Evolutionary conservation across 2,797 vertebrate genomes (phyloP), one percentile per base, ranked within the genome.

Genomic region (Vireo griseus): DNA sequence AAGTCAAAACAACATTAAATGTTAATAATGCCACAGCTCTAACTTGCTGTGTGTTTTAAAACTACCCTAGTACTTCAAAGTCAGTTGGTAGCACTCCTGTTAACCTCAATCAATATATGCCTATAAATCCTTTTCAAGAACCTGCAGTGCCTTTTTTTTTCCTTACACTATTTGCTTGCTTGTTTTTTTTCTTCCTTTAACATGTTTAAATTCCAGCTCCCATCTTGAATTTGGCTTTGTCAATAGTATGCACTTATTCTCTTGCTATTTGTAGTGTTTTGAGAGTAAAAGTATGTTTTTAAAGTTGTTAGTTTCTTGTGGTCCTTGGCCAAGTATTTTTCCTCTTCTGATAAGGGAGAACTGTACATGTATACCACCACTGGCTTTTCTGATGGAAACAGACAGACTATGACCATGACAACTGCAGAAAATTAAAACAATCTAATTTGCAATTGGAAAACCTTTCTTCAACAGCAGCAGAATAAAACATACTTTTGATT

Each of bases 341-440:
- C 16, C 51, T 88, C 74, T 85, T 63, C 50, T 86, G 14, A 9
- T 77, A 66, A 79, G 26, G n/a, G 55, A 39, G 45, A 82, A 31
- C 33, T 45, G 19, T 57, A 42, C 4, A 6, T 87, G 76, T 95
- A 72, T 98, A 96, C 94, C 97, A 97, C 94, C 95, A 92, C 76
- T 96, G 93, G 72, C 93, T 97, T 91, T 97, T 95, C 47, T 97
- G 96, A 96, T 97, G 96, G 96, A 97, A n/a, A n/a, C n/a, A 91
- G 90, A 44, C 47, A 97, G 96, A 96, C 94, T 94, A 88, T 92
- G 96, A 96, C 97, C 90, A 95, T 98, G 98, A 98, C 98, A 98
- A 98, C 97, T 89, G 96, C 86, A 95, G 97, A 37, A 59, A 94
- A 94, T 95, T 97, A 97, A 94, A 92, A 86, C 92, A 96, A 87